Percentiles rank a stretch among this genome's conserved stretches.
Conservation (phyloP, 1,140 invertebrate genomes). For the Anastrepha obliqua region DNA sequence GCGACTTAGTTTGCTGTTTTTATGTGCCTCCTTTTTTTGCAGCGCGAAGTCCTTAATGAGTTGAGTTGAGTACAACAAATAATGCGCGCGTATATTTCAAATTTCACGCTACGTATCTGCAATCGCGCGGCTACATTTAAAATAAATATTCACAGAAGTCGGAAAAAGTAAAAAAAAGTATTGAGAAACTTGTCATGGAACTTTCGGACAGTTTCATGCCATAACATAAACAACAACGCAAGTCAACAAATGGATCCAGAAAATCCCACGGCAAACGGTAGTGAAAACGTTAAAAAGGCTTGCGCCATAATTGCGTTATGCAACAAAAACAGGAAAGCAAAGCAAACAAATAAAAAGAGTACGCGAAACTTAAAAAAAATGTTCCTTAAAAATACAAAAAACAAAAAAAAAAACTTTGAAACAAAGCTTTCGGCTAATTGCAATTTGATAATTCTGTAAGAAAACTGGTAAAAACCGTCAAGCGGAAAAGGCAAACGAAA, state of each 20-base stretch:
- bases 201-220: neutral
- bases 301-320: constrained; percentile 19
- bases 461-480: neutral
- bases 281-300: neutral
- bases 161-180: neutral
- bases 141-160: neutral
- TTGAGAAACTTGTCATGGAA: constrained; percentile 30
- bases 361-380: neutral
- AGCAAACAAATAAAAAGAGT: neutral
- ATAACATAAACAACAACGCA: neutral
- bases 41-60: neutral
- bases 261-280: neutral
- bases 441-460: neutral
- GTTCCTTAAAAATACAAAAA: neutral
- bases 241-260: neutral
- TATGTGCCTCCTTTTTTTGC: neutral
- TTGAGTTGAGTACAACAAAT: constrained; percentile 8
- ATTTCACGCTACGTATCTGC: neutral
- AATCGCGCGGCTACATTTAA: neutral
- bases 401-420: neutral
- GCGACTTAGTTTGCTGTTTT: neutral
- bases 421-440: constrained; percentile 33
- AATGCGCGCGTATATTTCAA: neutral
- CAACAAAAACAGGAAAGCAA: neutral
- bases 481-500: neutral